phyloP scores from a whole-genome alignment of 1,140 invertebrate genomes.

The Aphelinus atriplicis region DNA sequence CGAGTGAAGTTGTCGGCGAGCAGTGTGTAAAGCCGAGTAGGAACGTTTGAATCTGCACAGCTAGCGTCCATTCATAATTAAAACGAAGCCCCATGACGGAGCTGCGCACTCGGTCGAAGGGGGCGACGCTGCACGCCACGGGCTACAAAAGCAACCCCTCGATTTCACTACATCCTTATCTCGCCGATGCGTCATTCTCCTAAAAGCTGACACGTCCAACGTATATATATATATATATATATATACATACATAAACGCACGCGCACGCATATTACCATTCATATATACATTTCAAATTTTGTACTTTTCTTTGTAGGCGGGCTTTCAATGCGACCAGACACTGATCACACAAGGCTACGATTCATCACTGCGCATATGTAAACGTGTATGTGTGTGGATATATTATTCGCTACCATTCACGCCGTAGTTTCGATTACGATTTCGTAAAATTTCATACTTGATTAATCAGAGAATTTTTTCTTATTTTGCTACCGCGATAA shows the following conservation, averaged over 20 bases:
- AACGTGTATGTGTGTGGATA: too few species aligned
- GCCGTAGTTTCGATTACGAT: too few species aligned
- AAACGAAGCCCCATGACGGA: conserved; percentile 21
- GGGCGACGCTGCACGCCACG: not conserved
- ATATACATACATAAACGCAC: too few species aligned
- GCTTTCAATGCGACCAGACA: too few species aligned
- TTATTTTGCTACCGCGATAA: too few species aligned
- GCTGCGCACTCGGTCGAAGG: not conserved
- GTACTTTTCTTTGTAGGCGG: not conserved
- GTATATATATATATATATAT: too few species aligned
- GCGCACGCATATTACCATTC: conserved; percentile 3
- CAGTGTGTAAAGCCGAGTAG: not conserved
- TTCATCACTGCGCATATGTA: too few species aligned
- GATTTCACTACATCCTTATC: conserved; percentile 7
- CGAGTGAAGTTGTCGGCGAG: too few species aligned
- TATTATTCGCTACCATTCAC: too few species aligned
- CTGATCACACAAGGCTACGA: too few species aligned
- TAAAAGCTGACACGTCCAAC: conserved; percentile 2
- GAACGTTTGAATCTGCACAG: conserved; percentile 18
- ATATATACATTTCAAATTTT: conserved; percentile 37
- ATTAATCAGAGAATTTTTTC: too few species aligned
- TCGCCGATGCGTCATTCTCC: conserved; percentile 15
- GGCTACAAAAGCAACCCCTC: conserved; percentile 24
- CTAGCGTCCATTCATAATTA: conserved; percentile 31
- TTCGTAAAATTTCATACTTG: too few species aligned